Evolutionary conservation across 2,113 vertebrate species (phyloP), one percentile per base, ranked within the genome.

Genomic region (Pipa parva): DNA sequence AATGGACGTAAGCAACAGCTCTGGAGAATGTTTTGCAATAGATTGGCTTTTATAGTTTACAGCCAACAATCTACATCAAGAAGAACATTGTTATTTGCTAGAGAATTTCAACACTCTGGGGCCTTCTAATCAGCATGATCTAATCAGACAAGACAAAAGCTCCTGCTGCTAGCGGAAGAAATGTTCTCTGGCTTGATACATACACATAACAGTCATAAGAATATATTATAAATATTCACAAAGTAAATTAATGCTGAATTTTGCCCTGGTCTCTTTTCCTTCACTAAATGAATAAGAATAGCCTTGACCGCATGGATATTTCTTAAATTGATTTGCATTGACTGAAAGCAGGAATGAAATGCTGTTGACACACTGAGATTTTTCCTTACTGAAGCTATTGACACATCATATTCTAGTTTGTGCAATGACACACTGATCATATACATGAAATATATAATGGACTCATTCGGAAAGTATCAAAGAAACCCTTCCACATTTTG

Each of bases 1-100:
- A 54, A 77, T 71, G 49, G 39, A 51, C 21, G 63, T 73, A 61
- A 52, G 59, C 63, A 76, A 17, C 28, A 26, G 20, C 21, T 73
- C 10, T 15, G 0, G 18, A 51, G 50, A 74, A 56, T 55, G 11
- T 21, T 61, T 64, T 61, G 3, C 26, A 56, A 11, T 42, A 15
- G 1, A 59, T 68, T 59, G 29, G 33, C 65, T 39, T 22, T 68
- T 45, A 51, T 20, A 33, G 7, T 52, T 37, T 48, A 21, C 28
- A 67, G 64, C 58, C 55, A 58, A 48, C 42, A 49, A 49, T 63
- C 45, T 49, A 6, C 27, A 50, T 50, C 60, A 33, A 63, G 45
- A 48, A 27, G 59, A 63, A 46, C n/a, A 49, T 55, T n/a, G 17
- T 29, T 28, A 55, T 55, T 55, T 55, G 52, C 52, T 8, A 29